phyloP scores from a whole-genome alignment of 2,888 invertebrate species.

The Diarsia brunnea region DNA sequence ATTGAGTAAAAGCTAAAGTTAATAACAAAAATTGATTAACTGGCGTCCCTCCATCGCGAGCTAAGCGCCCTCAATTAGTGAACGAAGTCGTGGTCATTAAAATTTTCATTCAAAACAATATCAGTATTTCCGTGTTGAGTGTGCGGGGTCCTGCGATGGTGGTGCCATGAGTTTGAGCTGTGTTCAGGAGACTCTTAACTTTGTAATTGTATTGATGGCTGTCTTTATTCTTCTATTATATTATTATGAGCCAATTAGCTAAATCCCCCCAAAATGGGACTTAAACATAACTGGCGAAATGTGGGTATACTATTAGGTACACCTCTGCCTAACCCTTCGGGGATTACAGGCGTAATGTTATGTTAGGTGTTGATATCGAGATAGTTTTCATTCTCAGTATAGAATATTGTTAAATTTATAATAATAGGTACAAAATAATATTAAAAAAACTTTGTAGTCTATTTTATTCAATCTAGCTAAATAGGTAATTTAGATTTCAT shows the following conservation, averaged over 20 bases:
- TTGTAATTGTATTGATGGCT: background rate
- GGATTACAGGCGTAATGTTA: no score
- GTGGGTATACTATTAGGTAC: no score
- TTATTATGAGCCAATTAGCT: background rate
- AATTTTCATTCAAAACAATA: slow-evolving; percentile 89
- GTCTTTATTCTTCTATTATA: no score
- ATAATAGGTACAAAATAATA: no score
- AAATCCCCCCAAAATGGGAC: no score
- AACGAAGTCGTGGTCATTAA: slow-evolving; percentile 83
- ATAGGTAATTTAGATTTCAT: background rate
- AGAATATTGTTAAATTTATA: no score
- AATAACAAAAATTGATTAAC: slow-evolving; percentile 81
- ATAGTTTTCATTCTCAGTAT: background rate
- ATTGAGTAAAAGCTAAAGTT: slow-evolving; percentile 70
- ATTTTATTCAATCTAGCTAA: no score
- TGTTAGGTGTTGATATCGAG: no score
- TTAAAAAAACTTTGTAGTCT: no score
- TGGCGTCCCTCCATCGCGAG: slow-evolving; percentile 67
- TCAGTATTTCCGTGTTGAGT: slow-evolving; percentile 81
- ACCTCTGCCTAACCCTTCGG: no score
- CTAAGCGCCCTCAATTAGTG: slow-evolving; percentile 85
- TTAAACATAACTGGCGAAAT: no score
- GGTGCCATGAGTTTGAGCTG: slow-evolving; percentile 57
- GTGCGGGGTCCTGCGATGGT: slow-evolving; percentile 65
- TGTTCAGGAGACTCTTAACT: background rate